Base-by-base conservation (phyloP, 2,113 vertebrate genomes). In the Alectura lathami region DNA sequence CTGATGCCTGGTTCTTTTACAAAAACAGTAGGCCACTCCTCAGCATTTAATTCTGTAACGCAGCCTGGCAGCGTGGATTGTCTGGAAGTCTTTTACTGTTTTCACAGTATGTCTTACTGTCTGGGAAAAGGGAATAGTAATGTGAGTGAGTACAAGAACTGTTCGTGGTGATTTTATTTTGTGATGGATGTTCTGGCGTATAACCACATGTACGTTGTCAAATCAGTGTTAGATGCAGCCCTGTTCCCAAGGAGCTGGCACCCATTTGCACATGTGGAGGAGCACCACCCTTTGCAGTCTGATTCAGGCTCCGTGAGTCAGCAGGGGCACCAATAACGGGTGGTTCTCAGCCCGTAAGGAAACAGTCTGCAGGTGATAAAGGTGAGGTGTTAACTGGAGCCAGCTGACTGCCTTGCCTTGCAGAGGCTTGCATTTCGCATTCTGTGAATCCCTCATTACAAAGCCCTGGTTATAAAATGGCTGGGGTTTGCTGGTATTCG, bases 351-450 rank as follows among this genome's bases (percentile, higher is more conserved):
- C 64, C 72, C 64, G 18, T 5, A 7, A 34, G 53, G 90, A 88
- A 80, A 57, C 32, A 3, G 38, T 68, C 1, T 6, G 2, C 18
- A 32, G 30, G 73, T 69, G 86, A 70, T 87, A 59, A 87, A 94
- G 86, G 84, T 89, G 89, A 92, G 38, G 21, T 51, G 91, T 89
- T 54, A 67, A 57, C 4, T 66, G 34, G 67, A 82, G 32, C 29
- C 77, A 63, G 81, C 63, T 93, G 63, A 48, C 4, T 48, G 24
- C 3, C 79, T 45, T 86, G 47, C 59, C 42, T 76, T 26, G 53
- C 54, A 80, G 22, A 27, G 43, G 27, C 7, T 3, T 67, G n/a
- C 1, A 5, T 53, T 48, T 56, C 27, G 22, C 11, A 21, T 45
- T 3, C 8, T 43, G 23, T 40, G 53, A 21, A 20, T 88, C 45